phyloP scores from a whole-genome alignment of 2,888 invertebrate species.

The Glaucopsyche alexis region DNA sequence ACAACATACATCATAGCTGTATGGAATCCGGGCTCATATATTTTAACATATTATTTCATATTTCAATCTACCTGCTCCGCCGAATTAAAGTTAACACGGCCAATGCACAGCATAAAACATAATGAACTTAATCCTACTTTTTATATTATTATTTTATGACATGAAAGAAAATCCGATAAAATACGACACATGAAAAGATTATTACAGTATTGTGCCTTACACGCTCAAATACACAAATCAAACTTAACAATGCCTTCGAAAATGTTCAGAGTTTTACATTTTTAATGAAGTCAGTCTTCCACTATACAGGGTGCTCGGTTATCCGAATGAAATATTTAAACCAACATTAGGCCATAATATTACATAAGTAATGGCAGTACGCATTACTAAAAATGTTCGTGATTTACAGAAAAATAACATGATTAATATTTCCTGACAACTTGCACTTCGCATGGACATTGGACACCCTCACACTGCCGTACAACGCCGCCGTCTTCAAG shows the following conservation, averaged over 20 bases:
- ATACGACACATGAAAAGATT: conserved; percentile 42
- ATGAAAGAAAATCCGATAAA: conserved; percentile 47
- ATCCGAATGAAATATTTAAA: too few species aligned
- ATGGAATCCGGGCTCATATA: conserved; percentile 4
- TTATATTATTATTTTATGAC: conserved; percentile 38
- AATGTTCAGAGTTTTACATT: conserved; percentile 69
- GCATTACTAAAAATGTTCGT: too few species aligned
- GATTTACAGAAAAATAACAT: too few species aligned
- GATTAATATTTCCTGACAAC: too few species aligned
- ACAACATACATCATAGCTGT: background rate
- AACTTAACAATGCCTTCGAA: conserved; percentile 63
- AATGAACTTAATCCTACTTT: conserved; percentile 13
- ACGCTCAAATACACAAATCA: conserved; percentile 72
- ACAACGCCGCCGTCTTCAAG: too few species aligned
- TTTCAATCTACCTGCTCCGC: conserved; percentile 13
- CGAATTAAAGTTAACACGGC: conserved; percentile 25
- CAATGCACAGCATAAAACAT: conserved; percentile 45
- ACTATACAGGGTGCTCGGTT: too few species aligned
- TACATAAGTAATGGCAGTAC: too few species aligned
- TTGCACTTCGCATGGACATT: too few species aligned
- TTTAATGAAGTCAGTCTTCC: conserved; percentile 72
- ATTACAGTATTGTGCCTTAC: conserved; percentile 57
- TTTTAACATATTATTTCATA: conserved; percentile 7
- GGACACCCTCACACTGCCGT: too few species aligned
- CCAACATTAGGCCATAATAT: too few species aligned